Evolutionary conservation across 2,797 vertebrate species (phyloP).

Genomic region (Pampus argenteus): DNA sequence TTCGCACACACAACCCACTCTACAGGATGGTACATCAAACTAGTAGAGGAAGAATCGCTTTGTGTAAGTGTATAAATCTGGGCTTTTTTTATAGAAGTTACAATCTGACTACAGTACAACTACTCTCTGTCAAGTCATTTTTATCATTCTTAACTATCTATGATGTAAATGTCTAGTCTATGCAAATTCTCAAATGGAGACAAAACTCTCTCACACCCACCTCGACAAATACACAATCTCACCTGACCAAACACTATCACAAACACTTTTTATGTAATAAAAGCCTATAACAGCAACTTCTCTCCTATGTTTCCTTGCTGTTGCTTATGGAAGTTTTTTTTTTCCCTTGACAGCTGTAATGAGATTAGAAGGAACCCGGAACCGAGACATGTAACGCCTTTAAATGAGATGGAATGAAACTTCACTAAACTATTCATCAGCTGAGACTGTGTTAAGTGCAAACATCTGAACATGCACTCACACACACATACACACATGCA

Average conservation of each 20-base stretch:
- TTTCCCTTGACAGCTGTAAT: constrained; percentile 49
- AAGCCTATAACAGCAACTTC: constrained; percentile 17
- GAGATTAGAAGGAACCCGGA: constrained; percentile 56
- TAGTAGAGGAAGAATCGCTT: neutral
- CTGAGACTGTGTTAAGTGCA: constrained; percentile 43
- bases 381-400: constrained; percentile 59
- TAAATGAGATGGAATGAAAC: constrained; percentile 69
- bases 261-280: constrained; percentile 40
- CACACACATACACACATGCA: constrained; percentile 14
- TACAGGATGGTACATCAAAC: neutral
- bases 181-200: constrained; percentile 10
- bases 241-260: constrained; percentile 38
- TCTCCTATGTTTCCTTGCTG: constrained; percentile 22
- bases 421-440: constrained; percentile 70
- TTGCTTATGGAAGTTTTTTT: constrained; percentile 24
- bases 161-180: constrained; percentile 6
- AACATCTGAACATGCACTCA: constrained; percentile 8
- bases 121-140: constrained; percentile 12
- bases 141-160: constrained; percentile 9
- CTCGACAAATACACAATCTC: constrained; percentile 15
- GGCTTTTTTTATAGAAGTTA: too few species aligned
- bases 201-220: constrained; percentile 2
- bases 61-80: too few species aligned
- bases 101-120: too few species aligned
- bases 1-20: neutral